A percentile compares a stretch with the other conserved stretches of the same genome.
Evolutionary conservation across 2,888 invertebrate species (phyloP).

Genomic region (Archips crataeganus): DNA sequence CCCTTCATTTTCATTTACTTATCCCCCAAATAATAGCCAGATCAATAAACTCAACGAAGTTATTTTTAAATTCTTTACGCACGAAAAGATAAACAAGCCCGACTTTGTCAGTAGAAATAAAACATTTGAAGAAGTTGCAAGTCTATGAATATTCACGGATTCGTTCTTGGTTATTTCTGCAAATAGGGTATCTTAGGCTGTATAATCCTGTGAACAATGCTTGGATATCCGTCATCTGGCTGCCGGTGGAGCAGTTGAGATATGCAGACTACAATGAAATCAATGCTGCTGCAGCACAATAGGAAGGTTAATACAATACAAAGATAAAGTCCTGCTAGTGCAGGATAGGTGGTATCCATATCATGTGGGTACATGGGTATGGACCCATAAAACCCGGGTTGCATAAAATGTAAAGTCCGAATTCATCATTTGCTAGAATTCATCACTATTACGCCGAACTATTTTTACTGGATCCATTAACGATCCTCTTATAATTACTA

Average conservation of each 20-base stretch:
- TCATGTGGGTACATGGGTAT: background rate
- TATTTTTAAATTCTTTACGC: slow-evolving; percentile 31
- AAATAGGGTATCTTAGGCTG: slow-evolving; percentile 19
- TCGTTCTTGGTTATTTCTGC: slow-evolving; percentile 5
- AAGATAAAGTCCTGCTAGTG: slow-evolving; percentile 26
- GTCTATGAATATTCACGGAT: slow-evolving; percentile 25
- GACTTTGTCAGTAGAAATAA: slow-evolving; percentile 9
- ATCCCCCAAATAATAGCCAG: slow-evolving; percentile 19
- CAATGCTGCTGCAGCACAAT: slow-evolving; percentile 34
- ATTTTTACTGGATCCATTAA: too few relatives aligned
- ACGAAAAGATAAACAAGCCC: slow-evolving; percentile 3
- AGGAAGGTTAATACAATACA: slow-evolving; percentile 36
- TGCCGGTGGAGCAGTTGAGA: slow-evolving; percentile 31
- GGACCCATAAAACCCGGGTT: background rate
- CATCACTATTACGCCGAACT: too few relatives aligned
- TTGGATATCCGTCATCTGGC: slow-evolving; percentile 38
- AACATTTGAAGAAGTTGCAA: slow-evolving; percentile 15
- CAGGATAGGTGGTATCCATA: background rate
- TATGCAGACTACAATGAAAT: slow-evolving; percentile 36
- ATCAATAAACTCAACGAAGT: slow-evolving; percentile 25
- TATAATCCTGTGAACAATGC: slow-evolving; percentile 28
- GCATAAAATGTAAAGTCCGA: too few relatives aligned
- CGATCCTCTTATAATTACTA: too few relatives aligned
- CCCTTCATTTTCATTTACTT: too few relatives aligned
- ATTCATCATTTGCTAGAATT: too few relatives aligned